These are phyloP conservation scores for Pampusana beccarii DNA, from an alignment of 2,113 vertebrate genomes.

Conservation along the genomic window DNA sequence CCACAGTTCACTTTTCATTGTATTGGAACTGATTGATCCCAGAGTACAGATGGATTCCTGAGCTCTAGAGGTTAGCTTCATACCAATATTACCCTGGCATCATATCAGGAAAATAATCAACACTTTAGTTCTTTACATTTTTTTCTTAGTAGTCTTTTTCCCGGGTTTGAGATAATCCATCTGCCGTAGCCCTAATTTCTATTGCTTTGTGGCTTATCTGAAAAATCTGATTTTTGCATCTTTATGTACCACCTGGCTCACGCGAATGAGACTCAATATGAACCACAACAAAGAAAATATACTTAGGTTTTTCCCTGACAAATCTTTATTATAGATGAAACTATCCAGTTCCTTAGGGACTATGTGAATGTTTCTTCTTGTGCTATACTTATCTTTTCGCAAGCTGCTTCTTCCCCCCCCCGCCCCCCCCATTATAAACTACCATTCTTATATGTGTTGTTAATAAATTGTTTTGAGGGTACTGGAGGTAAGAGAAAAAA, in stretches of 20 bases:
- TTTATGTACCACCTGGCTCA: not conserved
- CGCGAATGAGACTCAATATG: not conserved
- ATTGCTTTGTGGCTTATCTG: not conserved
- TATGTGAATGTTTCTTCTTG: not conserved
- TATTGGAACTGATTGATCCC: not conserved
- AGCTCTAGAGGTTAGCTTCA: not conserved
- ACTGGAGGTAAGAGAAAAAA: not conserved
- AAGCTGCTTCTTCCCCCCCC: fast-evolving
- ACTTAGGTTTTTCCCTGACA: not conserved
- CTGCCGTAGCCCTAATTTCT: not conserved
- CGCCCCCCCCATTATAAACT: not conserved
- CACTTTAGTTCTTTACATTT: not conserved
- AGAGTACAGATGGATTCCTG: not conserved
- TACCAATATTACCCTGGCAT: not conserved
- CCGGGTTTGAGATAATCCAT: not conserved
- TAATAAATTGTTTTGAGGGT: not conserved
- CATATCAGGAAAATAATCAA: not conserved
- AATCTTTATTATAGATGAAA: not conserved
- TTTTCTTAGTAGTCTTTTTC: not conserved
- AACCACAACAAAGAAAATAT: not conserved
- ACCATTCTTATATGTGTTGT: not conserved
- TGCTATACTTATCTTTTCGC: not conserved
- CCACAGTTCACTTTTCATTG: not conserved
- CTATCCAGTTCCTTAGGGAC: not conserved
- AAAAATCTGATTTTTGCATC: not conserved